Percentiles rank a stretch among this genome's conserved stretches.
These are phyloP conservation scores for Sipha maydis DNA, from an alignment of 2,888 invertebrate species.

Conservation along the genomic window DNA sequence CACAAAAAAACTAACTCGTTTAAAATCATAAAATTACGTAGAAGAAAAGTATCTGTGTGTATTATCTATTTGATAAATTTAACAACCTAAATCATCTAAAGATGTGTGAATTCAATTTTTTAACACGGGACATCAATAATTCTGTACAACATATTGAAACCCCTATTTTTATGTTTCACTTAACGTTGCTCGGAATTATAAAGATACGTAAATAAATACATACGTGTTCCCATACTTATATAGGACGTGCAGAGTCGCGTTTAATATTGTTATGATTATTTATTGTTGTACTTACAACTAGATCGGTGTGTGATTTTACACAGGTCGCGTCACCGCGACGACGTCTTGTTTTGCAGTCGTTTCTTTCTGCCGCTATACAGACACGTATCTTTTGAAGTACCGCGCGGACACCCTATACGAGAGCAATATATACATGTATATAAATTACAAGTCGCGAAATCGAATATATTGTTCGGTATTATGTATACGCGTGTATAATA, in stretches of 20 bases:
- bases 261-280: background rate
- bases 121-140: no score
- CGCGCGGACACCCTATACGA: background rate
- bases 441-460: slow-evolving; percentile 38
- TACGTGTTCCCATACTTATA: no score
- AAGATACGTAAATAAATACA: no score
- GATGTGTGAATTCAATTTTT: no score
- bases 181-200: no score
- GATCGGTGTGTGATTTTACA: background rate
- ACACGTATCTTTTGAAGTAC: background rate
- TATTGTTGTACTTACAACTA: background rate
- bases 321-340: background rate
- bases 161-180: no score
- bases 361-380: background rate
- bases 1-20: no score
- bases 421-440: background rate
- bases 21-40: no score
- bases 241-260: background rate
- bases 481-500: background rate
- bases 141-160: no score
- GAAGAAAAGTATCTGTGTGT: no score
- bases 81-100: no score
- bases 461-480: slow-evolving; percentile 22
- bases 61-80: no score
- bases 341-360: background rate